These are phyloP conservation scores for Nomia melanderi DNA, from an alignment of 1,140 invertebrate species.

Conservation along the genomic window DNA sequence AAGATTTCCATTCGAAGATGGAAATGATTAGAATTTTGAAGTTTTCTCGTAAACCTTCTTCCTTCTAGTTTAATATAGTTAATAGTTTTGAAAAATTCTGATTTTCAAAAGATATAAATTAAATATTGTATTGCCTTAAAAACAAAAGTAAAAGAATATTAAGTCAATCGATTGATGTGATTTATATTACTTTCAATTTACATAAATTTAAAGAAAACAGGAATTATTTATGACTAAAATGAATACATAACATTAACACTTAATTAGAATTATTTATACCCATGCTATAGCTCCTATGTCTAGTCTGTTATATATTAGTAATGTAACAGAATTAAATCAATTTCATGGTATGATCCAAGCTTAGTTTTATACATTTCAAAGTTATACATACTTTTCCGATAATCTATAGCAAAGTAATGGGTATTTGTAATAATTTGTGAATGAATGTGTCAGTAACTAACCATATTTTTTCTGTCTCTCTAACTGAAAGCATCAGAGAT, in stretches of 20 bases:
- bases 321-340: background rate
- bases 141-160: no score
- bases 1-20: no score
- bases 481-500: slow-evolving; percentile 65
- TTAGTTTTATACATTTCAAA: background rate
- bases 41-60: no score
- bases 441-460: slow-evolving; percentile 61
- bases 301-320: background rate
- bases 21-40: no score
- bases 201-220: background rate
- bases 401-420: background rate
- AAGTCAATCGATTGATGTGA: background rate
- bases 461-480: slow-evolving; percentile 69
- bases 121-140: no score
- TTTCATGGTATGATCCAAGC: background rate
- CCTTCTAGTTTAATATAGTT: no score
- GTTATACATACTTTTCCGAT: slow-evolving; percentile 38
- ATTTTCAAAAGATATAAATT: no score
- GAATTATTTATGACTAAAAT: background rate
- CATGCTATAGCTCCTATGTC: background rate
- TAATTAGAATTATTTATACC: background rate
- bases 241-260: background rate
- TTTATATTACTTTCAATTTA: background rate
- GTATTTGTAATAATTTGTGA: slow-evolving; percentile 11
- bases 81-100: no score